A percentile compares a stretch with the other conserved stretches of the same genome.
Evolutionary conservation across 2,888 invertebrate genomes (phyloP).

Genomic region (Spilosoma lubricipeda): DNA sequence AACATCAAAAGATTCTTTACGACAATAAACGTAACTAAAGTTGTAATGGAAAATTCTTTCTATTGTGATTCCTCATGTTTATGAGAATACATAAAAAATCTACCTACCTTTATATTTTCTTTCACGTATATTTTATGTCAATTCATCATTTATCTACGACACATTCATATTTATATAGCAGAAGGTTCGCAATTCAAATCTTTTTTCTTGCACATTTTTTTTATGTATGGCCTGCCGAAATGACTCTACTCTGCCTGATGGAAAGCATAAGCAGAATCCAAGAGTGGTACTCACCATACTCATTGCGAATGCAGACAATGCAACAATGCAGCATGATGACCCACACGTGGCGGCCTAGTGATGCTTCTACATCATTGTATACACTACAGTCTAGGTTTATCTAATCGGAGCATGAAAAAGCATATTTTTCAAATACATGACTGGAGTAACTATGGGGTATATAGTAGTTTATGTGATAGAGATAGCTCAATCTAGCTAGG

Average conservation of each 20-base stretch:
- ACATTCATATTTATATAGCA: neutral
- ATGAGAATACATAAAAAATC: slow-evolving; percentile 12
- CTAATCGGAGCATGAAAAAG: neutral
- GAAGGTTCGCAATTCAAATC: neutral
- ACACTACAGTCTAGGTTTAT: neutral
- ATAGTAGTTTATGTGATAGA: no score
- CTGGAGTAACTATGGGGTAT: neutral
- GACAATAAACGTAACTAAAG: slow-evolving; percentile 11
- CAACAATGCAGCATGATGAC: no score
- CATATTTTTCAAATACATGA: neutral
- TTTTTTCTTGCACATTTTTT: no score
- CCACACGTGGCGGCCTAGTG: no score
- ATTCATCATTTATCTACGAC: neutral
- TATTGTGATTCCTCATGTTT: slow-evolving; percentile 18
- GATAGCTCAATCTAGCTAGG: no score
- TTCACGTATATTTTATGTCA: neutral
- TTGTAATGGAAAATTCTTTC: slow-evolving; percentile 18
- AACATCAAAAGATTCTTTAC: slow-evolving; percentile 18
- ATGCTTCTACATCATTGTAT: no score
- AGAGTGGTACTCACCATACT: no score
- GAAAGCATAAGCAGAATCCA: no score
- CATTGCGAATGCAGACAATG: no score
- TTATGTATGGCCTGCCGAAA: no score
- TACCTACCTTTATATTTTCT: slow-evolving; percentile 1
- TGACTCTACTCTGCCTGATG: no score